Conservation (phyloP, 2,888 invertebrate species). For the Seladonia tumulorum region DNA sequence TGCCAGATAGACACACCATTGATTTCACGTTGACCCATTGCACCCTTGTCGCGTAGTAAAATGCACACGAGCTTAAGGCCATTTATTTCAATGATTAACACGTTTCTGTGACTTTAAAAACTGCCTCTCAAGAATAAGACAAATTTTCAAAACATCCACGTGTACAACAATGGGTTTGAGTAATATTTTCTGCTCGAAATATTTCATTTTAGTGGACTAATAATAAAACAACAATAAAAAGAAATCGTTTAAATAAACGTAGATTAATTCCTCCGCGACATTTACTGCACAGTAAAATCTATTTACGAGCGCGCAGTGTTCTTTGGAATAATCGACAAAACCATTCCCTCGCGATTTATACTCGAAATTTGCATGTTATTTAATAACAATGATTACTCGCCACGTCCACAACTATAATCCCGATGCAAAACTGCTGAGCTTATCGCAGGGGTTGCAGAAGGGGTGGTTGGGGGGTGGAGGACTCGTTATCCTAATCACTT, state of each 20-base stretch:
- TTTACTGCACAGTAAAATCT: background rate
- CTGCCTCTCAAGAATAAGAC: background rate
- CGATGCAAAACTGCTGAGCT: background rate
- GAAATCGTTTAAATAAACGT: background rate
- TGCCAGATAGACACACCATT: background rate
- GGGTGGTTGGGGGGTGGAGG: background rate
- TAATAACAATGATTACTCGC: background rate
- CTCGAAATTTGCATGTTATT: background rate
- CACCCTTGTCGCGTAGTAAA: background rate
- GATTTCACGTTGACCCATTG: background rate
- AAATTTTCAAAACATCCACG: background rate
- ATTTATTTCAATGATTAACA: background rate
- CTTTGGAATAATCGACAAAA: background rate
- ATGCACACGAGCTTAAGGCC: background rate
- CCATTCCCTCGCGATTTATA: background rate
- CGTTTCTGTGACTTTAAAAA: background rate
- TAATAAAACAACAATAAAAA: background rate
- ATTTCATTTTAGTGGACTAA: background rate
- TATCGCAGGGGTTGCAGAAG: background rate
- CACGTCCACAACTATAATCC: background rate
- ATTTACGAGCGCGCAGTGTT: background rate
- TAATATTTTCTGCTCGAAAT: background rate
- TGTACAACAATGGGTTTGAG: background rate
- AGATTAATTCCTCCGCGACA: background rate
- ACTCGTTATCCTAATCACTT: background rate